Conservation (phyloP, 2,888 invertebrate species). For the Myopa testacea region DNA sequence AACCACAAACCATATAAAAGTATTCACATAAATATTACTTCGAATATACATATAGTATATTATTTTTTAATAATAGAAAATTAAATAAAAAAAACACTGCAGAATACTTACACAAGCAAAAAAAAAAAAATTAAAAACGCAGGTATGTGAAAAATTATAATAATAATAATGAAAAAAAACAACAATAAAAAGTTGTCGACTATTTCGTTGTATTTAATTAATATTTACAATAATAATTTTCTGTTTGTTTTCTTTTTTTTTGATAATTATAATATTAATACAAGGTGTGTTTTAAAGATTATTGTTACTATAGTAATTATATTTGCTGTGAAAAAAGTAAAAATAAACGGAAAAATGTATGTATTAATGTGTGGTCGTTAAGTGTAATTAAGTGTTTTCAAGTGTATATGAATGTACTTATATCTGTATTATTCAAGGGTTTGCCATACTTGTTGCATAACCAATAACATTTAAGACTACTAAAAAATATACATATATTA, state of each 20-base stretch:
- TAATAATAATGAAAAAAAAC: constrained; percentile 33
- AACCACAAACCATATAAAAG: not conserved
- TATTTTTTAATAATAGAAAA: not conserved
- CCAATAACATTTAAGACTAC: too few relatives aligned
- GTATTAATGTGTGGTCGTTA: constrained; percentile 4
- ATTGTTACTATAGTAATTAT: not conserved
- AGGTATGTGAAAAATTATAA: constrained; percentile 3
- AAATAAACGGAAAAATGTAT: constrained; percentile 39
- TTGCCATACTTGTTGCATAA: too few relatives aligned
- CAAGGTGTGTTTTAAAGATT: not conserved
- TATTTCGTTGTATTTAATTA: constrained; percentile 8
- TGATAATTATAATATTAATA: not conserved
- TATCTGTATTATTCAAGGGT: too few relatives aligned
- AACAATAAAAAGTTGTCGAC: constrained; percentile 40
- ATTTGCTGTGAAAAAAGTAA: constrained; percentile 51
- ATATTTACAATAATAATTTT: not conserved
- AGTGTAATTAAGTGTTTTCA: too few relatives aligned
- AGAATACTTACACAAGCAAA: too few relatives aligned
- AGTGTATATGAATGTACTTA: too few relatives aligned
- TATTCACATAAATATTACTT: too few relatives aligned
- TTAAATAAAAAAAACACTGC: not conserved
- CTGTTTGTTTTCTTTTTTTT: not conserved
- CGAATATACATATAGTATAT: too few relatives aligned
- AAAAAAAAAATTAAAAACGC: not conserved
- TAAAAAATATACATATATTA: too few relatives aligned